These are phyloP conservation scores for Plecotus auritus DNA, from an alignment of 2,113 vertebrate genomes.

Conservation along the genomic window DNA sequence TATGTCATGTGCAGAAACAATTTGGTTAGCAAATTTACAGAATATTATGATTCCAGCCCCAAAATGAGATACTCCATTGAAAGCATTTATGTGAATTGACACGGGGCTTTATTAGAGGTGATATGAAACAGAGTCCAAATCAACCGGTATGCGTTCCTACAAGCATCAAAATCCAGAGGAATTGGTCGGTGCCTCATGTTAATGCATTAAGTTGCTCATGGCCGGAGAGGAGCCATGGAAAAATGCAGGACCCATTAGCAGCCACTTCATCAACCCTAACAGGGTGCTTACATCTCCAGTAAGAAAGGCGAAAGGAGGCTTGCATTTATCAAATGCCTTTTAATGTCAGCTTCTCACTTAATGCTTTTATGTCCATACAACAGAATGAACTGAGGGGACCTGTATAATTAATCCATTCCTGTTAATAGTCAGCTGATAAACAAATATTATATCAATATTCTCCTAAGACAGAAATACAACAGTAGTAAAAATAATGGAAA, in stretches of 20 bases:
- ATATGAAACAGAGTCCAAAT: not conserved
- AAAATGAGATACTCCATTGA: not conserved
- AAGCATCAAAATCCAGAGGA: not conserved
- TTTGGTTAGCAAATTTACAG: not conserved
- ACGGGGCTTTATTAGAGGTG: not conserved
- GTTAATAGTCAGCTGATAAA: not conserved
- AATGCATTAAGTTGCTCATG: not conserved
- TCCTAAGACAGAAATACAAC: not conserved
- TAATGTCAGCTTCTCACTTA: not conserved
- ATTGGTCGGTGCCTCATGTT: not conserved
- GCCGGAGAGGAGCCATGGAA: not conserved
- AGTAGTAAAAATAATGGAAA: not conserved
- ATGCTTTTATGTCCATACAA: not conserved
- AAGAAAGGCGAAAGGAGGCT: not conserved
- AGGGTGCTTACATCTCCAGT: not conserved
- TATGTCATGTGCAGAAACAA: not conserved
- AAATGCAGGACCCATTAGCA: not conserved
- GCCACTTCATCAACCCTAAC: not conserved
- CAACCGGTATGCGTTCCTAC: not conserved
- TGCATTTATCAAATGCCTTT: not conserved
- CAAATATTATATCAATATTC: not conserved
- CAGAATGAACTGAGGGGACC: not conserved
- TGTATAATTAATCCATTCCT: not conserved
- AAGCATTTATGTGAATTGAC: not conserved
- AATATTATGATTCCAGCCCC: not conserved